Percentiles rank a stretch among this genome's conserved stretches.
phyloP scores from a whole-genome alignment of 2,797 vertebrate species.

The Sarcophilus harrisii region DNA sequence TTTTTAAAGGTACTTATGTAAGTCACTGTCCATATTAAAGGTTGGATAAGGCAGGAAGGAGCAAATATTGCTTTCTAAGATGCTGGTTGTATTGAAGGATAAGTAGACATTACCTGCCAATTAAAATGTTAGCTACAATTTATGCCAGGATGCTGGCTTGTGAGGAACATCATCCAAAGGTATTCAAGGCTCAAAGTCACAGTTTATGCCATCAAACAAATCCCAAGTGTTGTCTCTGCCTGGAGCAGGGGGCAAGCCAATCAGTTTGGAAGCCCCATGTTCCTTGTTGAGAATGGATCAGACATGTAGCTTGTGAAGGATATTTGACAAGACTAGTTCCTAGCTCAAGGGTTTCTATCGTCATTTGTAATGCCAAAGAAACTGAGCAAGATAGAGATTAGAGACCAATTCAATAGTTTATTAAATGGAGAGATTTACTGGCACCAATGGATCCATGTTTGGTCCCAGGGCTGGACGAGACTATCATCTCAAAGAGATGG shows the following conservation, averaged over 20 bases:
- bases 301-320: not conserved
- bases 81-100: not conserved
- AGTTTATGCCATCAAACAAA: conserved; percentile 93
- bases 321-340: not conserved
- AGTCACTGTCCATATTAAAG: not conserved
- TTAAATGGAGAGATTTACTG: no score
- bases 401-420: no score
- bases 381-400: no score
- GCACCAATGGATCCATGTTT: no score
- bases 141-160: conserved; percentile 87
- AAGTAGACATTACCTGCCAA: not conserved
- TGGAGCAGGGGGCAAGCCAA: conserved; percentile 78
- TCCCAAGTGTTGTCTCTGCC: conserved; percentile 92
- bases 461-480: no score
- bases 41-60: not conserved
- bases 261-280: not conserved
- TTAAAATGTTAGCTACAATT: conserved; percentile 73
- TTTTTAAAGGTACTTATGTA: not conserved
- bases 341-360: not conserved
- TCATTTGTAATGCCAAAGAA: not conserved
- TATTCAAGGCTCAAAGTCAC: conserved; percentile 90
- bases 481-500: no score
- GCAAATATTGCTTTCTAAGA: not conserved
- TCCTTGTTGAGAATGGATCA: not conserved
- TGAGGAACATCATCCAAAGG: conserved; percentile 97